Evolutionary conservation across 2,888 invertebrate species (phyloP), one percentile per base, ranked within the genome.

Genomic region (Yponomeuta cagnagella): DNA sequence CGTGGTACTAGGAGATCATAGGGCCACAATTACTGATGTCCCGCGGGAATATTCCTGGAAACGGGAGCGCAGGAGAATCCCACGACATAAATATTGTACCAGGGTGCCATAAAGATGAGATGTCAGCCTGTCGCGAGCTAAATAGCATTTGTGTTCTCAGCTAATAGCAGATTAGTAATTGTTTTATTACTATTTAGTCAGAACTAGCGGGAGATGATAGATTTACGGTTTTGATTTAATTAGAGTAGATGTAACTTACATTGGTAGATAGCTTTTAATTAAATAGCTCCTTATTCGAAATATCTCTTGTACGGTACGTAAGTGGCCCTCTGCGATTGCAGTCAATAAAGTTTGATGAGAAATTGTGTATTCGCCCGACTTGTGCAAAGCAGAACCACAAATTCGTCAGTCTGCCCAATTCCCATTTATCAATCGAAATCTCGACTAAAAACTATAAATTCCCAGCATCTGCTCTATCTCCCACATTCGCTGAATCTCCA

Each of bases 31-130:
- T 43, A 43, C 43, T 37, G 63, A 70, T n/a, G 63, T 43, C 70
- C 63, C 68, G 10, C 30, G 31, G 63, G 70, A 70, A 15, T 37
- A 48, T 70, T 70, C 37, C 15, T 37, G 48, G 68, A 68, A 68
- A 43, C 63, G 37, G 30, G 63, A 63, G 15, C 63, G 63, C 30
- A 23, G 4, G 31, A 68, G 68, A 68, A 30, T 70, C 63, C 63
- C 70, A 70, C 70, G 63, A 63, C 70, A 70, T 70, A 70, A 70
- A 70, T 70, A 70, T 37, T 63, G 63, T 70, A 70, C 63, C 37
- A 70, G 70, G 70, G n/a, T 15, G 37, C 15, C 63, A 70, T 70
- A 70, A 70, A 70, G 70, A 63, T 69, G 23, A 70, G 70, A 37
- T 9, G 70, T 70, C 63, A 23, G 52, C 58, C 43, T 23, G 63